Conservation (phyloP, 1,140 invertebrate species). For the Plodia interpunctella region DNA sequence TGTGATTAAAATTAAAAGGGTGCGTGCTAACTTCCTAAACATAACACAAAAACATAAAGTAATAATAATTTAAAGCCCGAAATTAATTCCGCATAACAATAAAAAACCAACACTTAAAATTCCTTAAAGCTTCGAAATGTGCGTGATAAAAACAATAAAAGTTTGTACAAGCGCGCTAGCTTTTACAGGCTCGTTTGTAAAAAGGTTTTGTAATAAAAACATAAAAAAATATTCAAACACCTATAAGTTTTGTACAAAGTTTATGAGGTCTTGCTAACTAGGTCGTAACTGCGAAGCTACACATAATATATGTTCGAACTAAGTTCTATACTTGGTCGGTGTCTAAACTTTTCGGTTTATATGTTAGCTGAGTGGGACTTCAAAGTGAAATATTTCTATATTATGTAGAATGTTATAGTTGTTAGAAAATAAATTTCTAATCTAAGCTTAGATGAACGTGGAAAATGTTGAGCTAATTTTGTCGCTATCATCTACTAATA, state of each 20-base stretch:
- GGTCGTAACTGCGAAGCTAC: neutral
- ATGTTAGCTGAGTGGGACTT: too few species aligned
- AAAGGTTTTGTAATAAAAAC: neutral
- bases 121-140: neutral
- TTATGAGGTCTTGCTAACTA: neutral
- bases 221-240: conserved; percentile 2
- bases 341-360: too few species aligned
- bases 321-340: too few species aligned
- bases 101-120: neutral
- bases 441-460: too few species aligned
- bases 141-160: conserved; percentile 6
- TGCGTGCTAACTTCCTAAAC: too few species aligned
- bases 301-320: too few species aligned
- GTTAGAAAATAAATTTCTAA: too few species aligned
- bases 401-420: too few species aligned
- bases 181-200: neutral
- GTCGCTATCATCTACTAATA: too few species aligned
- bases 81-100: conserved; percentile 6
- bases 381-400: too few species aligned
- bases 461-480: too few species aligned
- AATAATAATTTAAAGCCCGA: neutral
- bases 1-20: too few species aligned
- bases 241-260: conserved; percentile 1
- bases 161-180: conserved; percentile 1
- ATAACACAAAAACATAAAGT: neutral